Conservation (phyloP, 1,140 invertebrate genomes). For the Megalopta genalis region DNA sequence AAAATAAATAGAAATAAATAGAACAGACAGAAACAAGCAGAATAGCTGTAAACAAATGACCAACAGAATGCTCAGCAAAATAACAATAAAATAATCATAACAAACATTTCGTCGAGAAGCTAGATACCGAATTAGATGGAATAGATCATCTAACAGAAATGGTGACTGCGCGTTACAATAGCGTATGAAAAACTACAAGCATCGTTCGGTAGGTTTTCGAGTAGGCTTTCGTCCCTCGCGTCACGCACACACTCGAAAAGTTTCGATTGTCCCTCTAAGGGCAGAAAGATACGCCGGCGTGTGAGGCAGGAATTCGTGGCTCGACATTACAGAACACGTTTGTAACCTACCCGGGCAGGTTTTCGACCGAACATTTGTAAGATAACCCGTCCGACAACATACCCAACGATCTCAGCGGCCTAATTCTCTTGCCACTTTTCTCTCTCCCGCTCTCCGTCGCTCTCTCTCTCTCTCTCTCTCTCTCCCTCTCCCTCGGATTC, state of each 20-base stretch:
- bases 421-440: slow-evolving; percentile 53
- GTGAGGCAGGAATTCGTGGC: slow-evolving; percentile 65
- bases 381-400: slow-evolving; percentile 66
- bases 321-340: slow-evolving; percentile 65
- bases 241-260: slow-evolving; percentile 23
- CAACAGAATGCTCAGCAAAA: no score
- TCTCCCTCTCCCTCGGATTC: background rate
- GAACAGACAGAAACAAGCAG: no score
- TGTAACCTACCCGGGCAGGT: slow-evolving; percentile 65
- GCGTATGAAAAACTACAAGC: background rate
- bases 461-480: no score
- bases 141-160: no score
- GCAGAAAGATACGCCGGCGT: slow-evolving; percentile 38
- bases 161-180: no score
- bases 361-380: slow-evolving; percentile 66
- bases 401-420: slow-evolving; percentile 59
- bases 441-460: background rate
- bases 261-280: slow-evolving; percentile 51
- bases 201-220: background rate
- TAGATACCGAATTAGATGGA: no score
- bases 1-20: no score
- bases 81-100: no score
- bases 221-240: background rate
- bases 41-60: no score
- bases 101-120: no score